Conservation (phyloP, 30 jellyfish, hydroid and myxozoan genomes). For the Rhopilema esculentum region DNA sequence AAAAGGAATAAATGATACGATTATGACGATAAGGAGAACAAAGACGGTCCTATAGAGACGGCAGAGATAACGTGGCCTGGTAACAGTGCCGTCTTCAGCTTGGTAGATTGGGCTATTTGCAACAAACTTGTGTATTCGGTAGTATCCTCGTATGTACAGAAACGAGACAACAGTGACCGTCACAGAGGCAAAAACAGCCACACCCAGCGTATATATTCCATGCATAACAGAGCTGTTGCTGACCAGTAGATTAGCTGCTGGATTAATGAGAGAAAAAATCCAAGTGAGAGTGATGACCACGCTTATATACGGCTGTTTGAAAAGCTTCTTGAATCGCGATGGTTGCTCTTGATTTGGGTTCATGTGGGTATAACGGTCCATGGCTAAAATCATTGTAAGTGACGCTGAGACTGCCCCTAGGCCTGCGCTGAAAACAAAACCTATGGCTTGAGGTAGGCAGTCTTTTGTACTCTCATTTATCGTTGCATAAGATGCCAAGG, state of each 20-base stretch:
- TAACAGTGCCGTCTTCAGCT: slow-evolving; percentile 2
- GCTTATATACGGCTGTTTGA: slow-evolving; percentile 1
- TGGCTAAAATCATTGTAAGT: slow-evolving; percentile 1
- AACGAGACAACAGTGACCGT: background rate
- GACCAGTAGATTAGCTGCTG: background rate
- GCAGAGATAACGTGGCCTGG: slow-evolving; percentile 26
- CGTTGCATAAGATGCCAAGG: background rate
- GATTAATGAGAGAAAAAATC: background rate
- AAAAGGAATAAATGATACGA: background rate
- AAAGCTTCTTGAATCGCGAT: background rate
- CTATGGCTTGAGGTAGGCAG: background rate
- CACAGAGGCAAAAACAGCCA: background rate
- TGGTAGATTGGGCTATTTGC: slow-evolving; percentile 14
- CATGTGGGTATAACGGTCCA: slow-evolving; percentile 37
- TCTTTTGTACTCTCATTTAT: background rate
- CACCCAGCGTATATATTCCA: background rate
- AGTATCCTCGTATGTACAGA: slow-evolving; percentile 10
- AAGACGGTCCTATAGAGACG: slow-evolving; percentile 19
- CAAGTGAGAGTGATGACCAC: background rate
- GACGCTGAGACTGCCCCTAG: background rate
- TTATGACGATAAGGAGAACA: background rate
- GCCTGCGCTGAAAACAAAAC: background rate
- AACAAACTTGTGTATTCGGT: background rate
- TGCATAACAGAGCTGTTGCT: background rate
- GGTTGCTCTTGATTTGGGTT: slow-evolving; percentile 2